Conservation (phyloP, 2,888 invertebrate species). For the Monopis laevigella region DNA sequence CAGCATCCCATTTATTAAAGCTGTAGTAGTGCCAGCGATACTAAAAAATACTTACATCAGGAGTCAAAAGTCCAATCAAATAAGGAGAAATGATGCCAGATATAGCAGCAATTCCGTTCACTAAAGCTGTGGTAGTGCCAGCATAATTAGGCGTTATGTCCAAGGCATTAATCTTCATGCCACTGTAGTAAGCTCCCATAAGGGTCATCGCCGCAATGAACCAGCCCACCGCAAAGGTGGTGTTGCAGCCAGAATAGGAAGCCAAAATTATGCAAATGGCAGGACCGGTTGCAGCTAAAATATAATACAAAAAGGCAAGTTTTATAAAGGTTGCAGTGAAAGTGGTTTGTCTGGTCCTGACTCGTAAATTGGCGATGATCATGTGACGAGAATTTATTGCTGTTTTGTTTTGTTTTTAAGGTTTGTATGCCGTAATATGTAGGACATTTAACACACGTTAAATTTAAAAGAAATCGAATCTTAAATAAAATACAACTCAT, state of each 20-base stretch:
- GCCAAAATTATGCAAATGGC: constrained; percentile 71
- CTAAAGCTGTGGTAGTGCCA: constrained; percentile 71
- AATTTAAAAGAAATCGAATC: too few species aligned
- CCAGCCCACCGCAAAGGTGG: constrained; percentile 61
- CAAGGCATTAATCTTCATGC: constrained; percentile 73
- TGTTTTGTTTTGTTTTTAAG: too few species aligned
- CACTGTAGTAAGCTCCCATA: constrained; percentile 77
- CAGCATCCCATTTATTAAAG: constrained; percentile 73
- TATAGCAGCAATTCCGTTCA: constrained; percentile 71
- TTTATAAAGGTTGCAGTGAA: too few species aligned
- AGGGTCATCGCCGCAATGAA: constrained; percentile 72
- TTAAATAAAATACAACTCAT: too few species aligned
- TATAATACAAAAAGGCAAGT: too few species aligned
- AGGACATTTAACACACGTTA: too few species aligned
- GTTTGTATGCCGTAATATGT: too few species aligned
- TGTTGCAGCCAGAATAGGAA: constrained; percentile 70
- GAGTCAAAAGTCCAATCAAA: constrained; percentile 68
- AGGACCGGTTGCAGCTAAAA: constrained; percentile 70
- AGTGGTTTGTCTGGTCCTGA: too few species aligned
- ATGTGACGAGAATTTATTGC: too few species aligned
- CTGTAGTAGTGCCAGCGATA: constrained; percentile 71
- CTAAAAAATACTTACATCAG: constrained; percentile 48
- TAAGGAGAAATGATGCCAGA: constrained; percentile 72
- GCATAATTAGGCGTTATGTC: constrained; percentile 73
- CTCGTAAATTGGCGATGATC: too few species aligned